phyloP scores from a whole-genome alignment of 2,888 invertebrate genomes.

The Caenorhabditis sp. region DNA sequence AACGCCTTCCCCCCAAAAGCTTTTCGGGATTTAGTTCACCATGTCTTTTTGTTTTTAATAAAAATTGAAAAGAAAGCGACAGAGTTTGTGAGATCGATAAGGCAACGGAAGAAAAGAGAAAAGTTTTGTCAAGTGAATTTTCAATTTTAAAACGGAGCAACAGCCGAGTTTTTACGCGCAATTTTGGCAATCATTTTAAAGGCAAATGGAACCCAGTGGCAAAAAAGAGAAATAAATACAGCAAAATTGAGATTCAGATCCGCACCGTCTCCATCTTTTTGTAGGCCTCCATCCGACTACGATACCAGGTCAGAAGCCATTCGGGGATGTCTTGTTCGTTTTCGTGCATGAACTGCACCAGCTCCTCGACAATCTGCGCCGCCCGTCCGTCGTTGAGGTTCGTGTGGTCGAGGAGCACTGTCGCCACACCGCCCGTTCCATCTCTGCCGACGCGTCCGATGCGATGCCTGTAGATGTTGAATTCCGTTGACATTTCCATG shows the following conservation, averaged over 20 bases:
- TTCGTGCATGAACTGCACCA: slow-evolving; percentile 20
- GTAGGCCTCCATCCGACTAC: background rate
- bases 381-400: background rate
- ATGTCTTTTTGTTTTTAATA: slow-evolving; percentile 39
- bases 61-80: slow-evolving; percentile 15
- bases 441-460: slow-evolving; percentile 61
- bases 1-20: background rate
- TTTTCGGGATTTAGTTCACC: slow-evolving; percentile 27
- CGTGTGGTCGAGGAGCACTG: slow-evolving; percentile 28
- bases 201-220: background rate
- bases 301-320: slow-evolving; percentile 27
- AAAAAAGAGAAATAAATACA: background rate
- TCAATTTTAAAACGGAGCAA: no score
- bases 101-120: no score
- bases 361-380: slow-evolving; percentile 8
- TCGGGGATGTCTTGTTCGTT: slow-evolving; percentile 17
- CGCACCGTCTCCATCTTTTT: background rate
- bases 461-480: slow-evolving; percentile 50
- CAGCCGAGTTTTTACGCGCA: no score
- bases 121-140: no score
- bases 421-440: slow-evolving; percentile 47
- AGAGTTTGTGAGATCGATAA: no score
- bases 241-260: slow-evolving; percentile 1
- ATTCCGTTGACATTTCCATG: slow-evolving; percentile 53
- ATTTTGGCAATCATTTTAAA: no score